Percentiles rank a stretch among this genome's conserved stretches.
Evolutionary conservation across 2,888 invertebrate species (phyloP).

Genomic region (Empis livida): DNA sequence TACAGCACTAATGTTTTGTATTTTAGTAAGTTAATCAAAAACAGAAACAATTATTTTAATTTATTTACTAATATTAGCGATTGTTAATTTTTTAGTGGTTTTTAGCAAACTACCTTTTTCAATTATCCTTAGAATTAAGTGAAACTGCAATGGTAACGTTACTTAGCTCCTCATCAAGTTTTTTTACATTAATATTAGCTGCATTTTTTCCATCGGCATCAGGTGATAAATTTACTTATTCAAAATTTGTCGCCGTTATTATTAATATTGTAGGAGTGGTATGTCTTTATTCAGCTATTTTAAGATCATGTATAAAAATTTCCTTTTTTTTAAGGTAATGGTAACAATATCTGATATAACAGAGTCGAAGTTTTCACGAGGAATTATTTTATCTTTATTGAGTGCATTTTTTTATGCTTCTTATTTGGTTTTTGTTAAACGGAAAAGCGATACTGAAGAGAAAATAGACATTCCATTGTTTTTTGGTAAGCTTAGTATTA

Average conservation of each 20-base stretch:
- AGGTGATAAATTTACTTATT: constrained; percentile 71
- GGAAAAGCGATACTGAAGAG: constrained; percentile 82
- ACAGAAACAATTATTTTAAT: not conserved
- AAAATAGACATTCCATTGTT: constrained; percentile 90
- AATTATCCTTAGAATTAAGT: constrained; percentile 71
- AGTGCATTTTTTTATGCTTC: constrained; percentile 83
- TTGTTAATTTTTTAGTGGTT: constrained; percentile 67
- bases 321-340: constrained; percentile 44
- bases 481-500: constrained; percentile 54
- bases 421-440: constrained; percentile 76
- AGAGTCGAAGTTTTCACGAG: constrained; percentile 57
- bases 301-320: constrained; percentile 33
- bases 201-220: constrained; percentile 72
- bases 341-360: constrained; percentile 64
- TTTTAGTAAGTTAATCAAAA: constrained; percentile 49
- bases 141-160: constrained; percentile 80
- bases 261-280: constrained; percentile 69
- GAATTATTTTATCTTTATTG: constrained; percentile 67
- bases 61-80: not conserved
- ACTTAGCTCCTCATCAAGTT: constrained; percentile 75
- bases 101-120: constrained; percentile 83
- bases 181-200: constrained; percentile 79
- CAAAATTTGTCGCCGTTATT: constrained; percentile 69
- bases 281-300: no score
- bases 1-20: constrained; percentile 71